Evolutionary conservation across 2,888 invertebrate genomes (phyloP), one percentile per base, ranked within the genome.

Genomic region (Drosophila incognita): DNA sequence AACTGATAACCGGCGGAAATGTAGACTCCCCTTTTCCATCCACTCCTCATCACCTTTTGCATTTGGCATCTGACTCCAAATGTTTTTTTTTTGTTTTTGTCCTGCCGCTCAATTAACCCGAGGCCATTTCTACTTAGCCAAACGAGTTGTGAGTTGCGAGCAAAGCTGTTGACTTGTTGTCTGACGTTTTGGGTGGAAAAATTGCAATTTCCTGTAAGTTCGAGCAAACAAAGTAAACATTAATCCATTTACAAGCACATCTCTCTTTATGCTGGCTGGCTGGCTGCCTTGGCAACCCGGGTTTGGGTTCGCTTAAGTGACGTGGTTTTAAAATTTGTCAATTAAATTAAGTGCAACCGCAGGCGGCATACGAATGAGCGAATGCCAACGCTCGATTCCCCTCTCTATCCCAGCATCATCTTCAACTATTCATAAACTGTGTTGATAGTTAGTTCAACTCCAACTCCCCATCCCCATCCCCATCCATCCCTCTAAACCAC

Each of bases 291-390:
- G 66, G 69, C 65, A 76, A 51, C 46, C 53, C 46, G 7, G 54
- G 56, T 56, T 69, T 67, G 61, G 66, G 64, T 35, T 63, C 75
- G 66, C 77, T 88, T 81, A 85, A 85, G 86, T 74, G 86, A 88
- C 87, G 88, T 88, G 89, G 90, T 87, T 90, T 87, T 90, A 82
- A 87, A 92, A 90, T 87, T 92, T 93, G 91, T 92, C 92, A 92
- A 92, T 92, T 92, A 92, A 93, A 92, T 92, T 92, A 93, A 92
- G 92, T 93, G 93, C 91, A 91, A 90, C 93, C 92, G 89, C 83
- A 90, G 92, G 92, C 93, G 73, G 79, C 82, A 90, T 89, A 80
- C 80, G 85, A 85, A 85, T 85, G 89, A 84, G 82, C 68, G 60
- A 67, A 53, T 78, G 66, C 73, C 57, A 60, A 27, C 49, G 53